A percentile compares a stretch with the other conserved stretches of the same genome.
phyloP scores from a whole-genome alignment of 1,140 invertebrate species.

The Eumaeus atala region DNA sequence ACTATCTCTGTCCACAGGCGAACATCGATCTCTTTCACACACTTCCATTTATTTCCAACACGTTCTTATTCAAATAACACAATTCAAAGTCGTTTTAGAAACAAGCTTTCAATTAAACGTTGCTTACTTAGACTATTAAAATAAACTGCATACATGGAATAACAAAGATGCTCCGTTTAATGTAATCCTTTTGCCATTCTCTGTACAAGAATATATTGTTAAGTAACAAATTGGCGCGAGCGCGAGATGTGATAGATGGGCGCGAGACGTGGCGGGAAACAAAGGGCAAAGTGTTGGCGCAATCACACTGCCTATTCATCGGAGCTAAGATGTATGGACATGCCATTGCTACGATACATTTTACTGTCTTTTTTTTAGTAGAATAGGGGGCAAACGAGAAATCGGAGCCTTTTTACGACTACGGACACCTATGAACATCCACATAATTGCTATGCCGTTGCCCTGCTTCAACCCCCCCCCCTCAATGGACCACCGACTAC shows the following conservation, averaged over 20 bases:
- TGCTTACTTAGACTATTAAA: slow-evolving; percentile 27
- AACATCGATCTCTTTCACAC: too few relatives aligned
- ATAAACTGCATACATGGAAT: slow-evolving; percentile 30
- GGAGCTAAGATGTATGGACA: slow-evolving; percentile 36
- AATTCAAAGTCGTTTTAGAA: too few relatives aligned
- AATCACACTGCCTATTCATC: slow-evolving; percentile 62
- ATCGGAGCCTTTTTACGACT: too few relatives aligned
- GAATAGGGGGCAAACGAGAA: too few relatives aligned
- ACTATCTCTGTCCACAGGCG: too few relatives aligned
- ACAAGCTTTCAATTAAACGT: too few relatives aligned
- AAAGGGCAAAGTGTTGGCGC: slow-evolving; percentile 60
- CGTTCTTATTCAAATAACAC: too few relatives aligned
- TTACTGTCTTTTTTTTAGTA: background rate
- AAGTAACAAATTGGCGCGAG: slow-evolving; percentile 60
- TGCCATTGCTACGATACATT: background rate
- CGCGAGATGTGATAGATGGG: slow-evolving; percentile 58
- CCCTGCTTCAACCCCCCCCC: too few relatives aligned
- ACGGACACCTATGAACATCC: too few relatives aligned
- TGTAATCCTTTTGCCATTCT: slow-evolving; percentile 42
- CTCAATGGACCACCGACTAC: too few relatives aligned
- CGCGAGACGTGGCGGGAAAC: slow-evolving; percentile 51
- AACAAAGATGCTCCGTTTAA: slow-evolving; percentile 34
- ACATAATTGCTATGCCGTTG: too few relatives aligned
- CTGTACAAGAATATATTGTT: slow-evolving; percentile 49
- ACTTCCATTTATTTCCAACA: too few relatives aligned